Evolutionary conservation across 2,113 vertebrate genomes (phyloP), one percentile per base, ranked within the genome.

Genomic region (Trogon melanurus): DNA sequence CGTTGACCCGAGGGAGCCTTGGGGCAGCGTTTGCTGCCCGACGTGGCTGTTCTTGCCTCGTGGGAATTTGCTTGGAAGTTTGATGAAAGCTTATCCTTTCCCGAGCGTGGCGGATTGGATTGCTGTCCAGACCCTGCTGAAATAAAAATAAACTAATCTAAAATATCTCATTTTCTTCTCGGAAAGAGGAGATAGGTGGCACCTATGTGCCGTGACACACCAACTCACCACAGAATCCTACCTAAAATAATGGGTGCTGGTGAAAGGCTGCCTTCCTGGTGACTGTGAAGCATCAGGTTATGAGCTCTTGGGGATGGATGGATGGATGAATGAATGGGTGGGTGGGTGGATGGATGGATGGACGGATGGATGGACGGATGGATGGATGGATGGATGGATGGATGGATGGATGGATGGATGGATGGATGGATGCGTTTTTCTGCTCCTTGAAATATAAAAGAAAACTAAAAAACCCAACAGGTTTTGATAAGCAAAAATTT

Each of bases 101-200:
- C 61, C 27, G 12, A 21, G 16, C 10, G 2, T 2, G 1, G 25
- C 41, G 6, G 6, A 5, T 16, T 20, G 26, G 17, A 8, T 34
- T 38, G 38, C 41, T 71, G 36, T 30, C 30, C n/a, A 73, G 74
- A 73, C 20, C n/a, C 57, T 79, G 74, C 82, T 90, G 74, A 61
- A 76, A 16, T 27, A 23, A 62, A 13, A 23, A 12, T 47, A 32
- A 75, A 5, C 38, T 50, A 10, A 25, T 5, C 6, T 65, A 17
- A 69, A 75, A 14, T 29, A 13, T 12, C 34, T 65, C 5, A 9
- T 88, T 71, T 64, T 50, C 29, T 48, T 53, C 41, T 66, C 58
- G 5, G 20, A 34, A 57, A 22, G 57, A 29, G 48, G 44, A 48
- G 5, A 3, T 27, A 1, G 5, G 1, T 7, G 41, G 41, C 15